These are phyloP conservation scores for Aegithalos caudatus DNA, from an alignment of 2,113 vertebrate species.

Conservation along the genomic window DNA sequence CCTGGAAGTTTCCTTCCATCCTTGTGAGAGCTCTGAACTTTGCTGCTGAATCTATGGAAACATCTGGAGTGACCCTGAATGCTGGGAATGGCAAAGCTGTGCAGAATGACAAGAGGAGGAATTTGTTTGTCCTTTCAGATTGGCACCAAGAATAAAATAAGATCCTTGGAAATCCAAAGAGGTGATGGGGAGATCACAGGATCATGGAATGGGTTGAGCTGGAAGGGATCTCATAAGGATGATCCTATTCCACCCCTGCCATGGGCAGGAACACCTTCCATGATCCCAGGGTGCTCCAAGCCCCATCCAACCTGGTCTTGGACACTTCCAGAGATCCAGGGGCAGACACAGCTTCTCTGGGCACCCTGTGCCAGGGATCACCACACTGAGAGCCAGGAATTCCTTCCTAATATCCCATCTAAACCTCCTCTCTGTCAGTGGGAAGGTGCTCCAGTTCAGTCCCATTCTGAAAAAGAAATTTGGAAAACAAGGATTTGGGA, in stretches of 20 bases:
- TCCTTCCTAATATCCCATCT: neutral
- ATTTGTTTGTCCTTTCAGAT: constrained; percentile 3
- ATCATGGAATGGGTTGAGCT: neutral
- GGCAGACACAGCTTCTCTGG: neutral
- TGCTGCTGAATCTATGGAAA: neutral
- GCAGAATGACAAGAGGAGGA: neutral
- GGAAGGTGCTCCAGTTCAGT: constrained; percentile 64
- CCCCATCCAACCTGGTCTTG: accelerated
- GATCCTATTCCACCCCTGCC: too few relatives aligned
- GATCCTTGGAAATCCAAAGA: constrained; percentile 70
- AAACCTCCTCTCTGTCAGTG: too few relatives aligned
- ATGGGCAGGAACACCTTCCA: accelerated
- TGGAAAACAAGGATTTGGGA: constrained; percentile 47
- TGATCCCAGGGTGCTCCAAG: accelerated
- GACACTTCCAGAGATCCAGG: neutral
- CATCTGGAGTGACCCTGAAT: neutral
- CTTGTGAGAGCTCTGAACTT: neutral
- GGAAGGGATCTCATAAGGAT: neutral
- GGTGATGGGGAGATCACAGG: constrained; percentile 33
- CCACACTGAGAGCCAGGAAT: neutral
- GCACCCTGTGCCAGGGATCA: accelerated
- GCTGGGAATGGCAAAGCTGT: neutral
- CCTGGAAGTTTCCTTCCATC: neutral
- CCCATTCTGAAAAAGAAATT: too few relatives aligned
- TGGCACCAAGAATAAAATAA: constrained; percentile 41